Conservation (phyloP, 2,113 vertebrate species). For the Corythornis vintsioides region DNA sequence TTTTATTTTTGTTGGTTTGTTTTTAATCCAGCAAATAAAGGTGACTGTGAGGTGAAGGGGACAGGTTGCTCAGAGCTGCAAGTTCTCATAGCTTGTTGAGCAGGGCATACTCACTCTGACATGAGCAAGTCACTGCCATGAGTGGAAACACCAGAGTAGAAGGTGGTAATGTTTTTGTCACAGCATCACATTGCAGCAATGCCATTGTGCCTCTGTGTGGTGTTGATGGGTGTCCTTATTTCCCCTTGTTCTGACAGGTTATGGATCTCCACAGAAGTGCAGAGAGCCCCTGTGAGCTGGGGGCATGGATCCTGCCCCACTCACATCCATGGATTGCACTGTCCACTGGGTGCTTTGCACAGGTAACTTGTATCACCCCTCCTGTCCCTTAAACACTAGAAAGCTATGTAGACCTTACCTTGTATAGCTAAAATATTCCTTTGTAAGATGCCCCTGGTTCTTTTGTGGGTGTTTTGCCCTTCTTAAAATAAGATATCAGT, state of each 20-base stretch:
- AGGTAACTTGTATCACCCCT: background rate
- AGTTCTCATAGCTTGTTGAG: background rate
- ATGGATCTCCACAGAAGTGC: background rate
- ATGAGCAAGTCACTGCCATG: background rate
- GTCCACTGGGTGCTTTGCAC: background rate
- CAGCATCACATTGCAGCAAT: background rate
- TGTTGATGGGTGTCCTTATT: background rate
- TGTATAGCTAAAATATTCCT: background rate
- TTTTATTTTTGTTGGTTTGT: background rate
- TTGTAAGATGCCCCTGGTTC: too few species aligned
- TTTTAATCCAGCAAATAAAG: background rate
- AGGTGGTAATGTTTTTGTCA: background rate
- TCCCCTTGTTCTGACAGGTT: background rate
- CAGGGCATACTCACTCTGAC: background rate
- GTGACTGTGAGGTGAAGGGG: background rate
- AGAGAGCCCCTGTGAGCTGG: background rate
- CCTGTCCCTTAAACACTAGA: background rate
- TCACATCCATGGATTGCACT: background rate
- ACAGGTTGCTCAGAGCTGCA: fast-evolving
- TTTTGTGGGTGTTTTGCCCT: too few species aligned
- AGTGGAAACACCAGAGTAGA: background rate
- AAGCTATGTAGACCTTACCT: fast-evolving
- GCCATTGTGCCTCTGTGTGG: fast-evolving
- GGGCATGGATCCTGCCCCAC: background rate
- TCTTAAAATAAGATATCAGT: background rate